Evolutionary conservation across 2,113 vertebrate species (phyloP), one percentile per base, ranked within the genome.

Genomic region (Microcebus ravelobensis): DNA sequence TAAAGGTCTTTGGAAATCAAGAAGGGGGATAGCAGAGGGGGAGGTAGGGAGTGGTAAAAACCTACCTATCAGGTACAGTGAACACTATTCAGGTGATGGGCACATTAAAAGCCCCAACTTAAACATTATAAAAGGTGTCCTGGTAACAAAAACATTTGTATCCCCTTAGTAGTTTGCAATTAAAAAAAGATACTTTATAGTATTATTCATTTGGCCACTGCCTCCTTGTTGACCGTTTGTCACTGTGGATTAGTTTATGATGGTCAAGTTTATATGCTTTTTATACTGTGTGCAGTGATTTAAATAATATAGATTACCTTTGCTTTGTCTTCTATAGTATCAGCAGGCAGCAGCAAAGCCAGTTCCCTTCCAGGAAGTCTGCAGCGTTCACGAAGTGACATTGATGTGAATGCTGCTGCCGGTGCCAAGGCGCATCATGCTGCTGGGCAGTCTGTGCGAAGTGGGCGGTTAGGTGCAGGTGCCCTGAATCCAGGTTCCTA

Each of bases 361-460:
- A 97, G 98, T 59, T 96, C 99, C 42, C 98, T 99, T 27, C 98
- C 99, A 0, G 99, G 99, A 82, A 98, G 99, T 82, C 98, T 99
- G 96, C 99, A 99, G 97, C 99, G 99, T 21, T 99, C 99, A 77
- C 99, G 99, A 93, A 99, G 99, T 0, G 99, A 99, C 95, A 99
- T 99, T 3, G 99, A 99, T 2, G 99, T 99, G 48, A 99, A 99
- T 0, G 99, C 99, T 21, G 99, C 99, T 0, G 99, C 99, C 0
- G 99, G 99, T 0, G 99, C 99, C 6, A 99, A 99, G 98, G 99
- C 99, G 0, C 99, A 99, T 73, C 99, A 99, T 9, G 98, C 97
- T 12, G 96, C 98, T 1, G 99, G 99, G 2, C 99, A 99, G 98
- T 7, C 99, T 15, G 95, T 98, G 0, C 82, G 95, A 20, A 97